Evolutionary conservation across 2,113 vertebrate genomes (phyloP), one percentile per base, ranked within the genome.

Genomic region (Petaurus breviceps): DNA sequence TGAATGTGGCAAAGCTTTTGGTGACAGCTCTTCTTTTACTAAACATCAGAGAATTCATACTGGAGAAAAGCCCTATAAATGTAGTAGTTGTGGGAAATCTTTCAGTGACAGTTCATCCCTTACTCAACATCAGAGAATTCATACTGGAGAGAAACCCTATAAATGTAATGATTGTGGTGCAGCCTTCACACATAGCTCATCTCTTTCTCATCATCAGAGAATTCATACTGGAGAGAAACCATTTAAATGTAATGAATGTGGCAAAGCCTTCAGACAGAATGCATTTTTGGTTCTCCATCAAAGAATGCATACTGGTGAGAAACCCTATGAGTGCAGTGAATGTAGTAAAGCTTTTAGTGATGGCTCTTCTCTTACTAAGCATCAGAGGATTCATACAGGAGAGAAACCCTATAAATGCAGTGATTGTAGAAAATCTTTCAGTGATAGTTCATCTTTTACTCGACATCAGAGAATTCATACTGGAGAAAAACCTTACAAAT

Each of bases 41-140:
- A 98, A 97, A 94, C 97, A 99, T 96, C 98, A 98, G 51, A 98
- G 94, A 89, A 93, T 96, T 37, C 97, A 97, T 22, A 97, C 94
- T 89, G 92, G 94, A 84, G 96, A 96, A 84, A 97, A 97, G 47
- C 96, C 97, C 3, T 97, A 92, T 46, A 49, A 96, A 37, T 98
- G 95, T 92, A 92, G 91, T 90, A 93, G 96, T 16, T 98, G 97
- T 90, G 91, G 94, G 31, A 97, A 95, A 50, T 93, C 95, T 16
- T 98, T 98, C 54, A 96, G 92, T 84, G 96, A 97, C 93, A 98
- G 92, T 24, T 97, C 97, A 43, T 92, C 97, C 68, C 96, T 98
- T 93, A 96, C 94, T 61, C 94, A 97, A 46, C 98, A 98, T 26
- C 68, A 93, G 95, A 97, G 97, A 92, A 97, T 94, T 96, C 98